Base-by-base conservation (phyloP, 2,797 vertebrate genomes). In the Malacoraja senta region DNA sequence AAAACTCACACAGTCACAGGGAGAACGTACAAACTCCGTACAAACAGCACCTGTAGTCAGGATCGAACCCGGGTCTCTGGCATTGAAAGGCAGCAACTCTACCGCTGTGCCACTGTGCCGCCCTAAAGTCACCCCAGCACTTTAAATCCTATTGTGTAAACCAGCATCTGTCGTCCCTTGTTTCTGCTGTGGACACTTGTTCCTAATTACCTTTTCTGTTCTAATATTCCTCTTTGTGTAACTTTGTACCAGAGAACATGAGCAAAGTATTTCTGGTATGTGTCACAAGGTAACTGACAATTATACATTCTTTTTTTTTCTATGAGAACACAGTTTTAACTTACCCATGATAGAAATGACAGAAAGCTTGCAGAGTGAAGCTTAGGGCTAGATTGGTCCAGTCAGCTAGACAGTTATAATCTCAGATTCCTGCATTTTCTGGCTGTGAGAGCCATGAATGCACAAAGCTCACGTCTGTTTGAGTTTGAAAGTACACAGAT, bases 391-490 rank as follows among this genome's bases (percentile, higher is more conserved):
- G 71, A 92, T 76, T 92, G 35, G 53, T 92, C 68, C 90, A 74
- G 68, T 53, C 71, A 44, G 68, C 44, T 29, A n/a, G 90, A 92
- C 68, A 74, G 90, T 92, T 92, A 76, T 92, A 72, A 92, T 92
- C 90, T 92, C 38, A 44, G 35, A 76, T 76, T 92, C 71, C 71
- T 92, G 90, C 71, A n/a, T 92, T 76, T 71, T 76, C 90, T 92
- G 90, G 90, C 71, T 92, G 24, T 53, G 71, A 74, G 32, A 92
- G 32, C 24, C 8, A 92, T 92, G 71, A 92, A 92, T 92, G 90
- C 71, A 92, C 90, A 92, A 92, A 92, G 90, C 90, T 74, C 38
- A 53, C 71, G 74, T 92, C 90, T 92, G 90, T 92, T 92, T 92
- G 71, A 74, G 38, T 53, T 76, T 72, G 72, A 53, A 92, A 76